phyloP scores from a whole-genome alignment of 2,113 vertebrate genomes.

The Micronycteris hirsuta region DNA sequence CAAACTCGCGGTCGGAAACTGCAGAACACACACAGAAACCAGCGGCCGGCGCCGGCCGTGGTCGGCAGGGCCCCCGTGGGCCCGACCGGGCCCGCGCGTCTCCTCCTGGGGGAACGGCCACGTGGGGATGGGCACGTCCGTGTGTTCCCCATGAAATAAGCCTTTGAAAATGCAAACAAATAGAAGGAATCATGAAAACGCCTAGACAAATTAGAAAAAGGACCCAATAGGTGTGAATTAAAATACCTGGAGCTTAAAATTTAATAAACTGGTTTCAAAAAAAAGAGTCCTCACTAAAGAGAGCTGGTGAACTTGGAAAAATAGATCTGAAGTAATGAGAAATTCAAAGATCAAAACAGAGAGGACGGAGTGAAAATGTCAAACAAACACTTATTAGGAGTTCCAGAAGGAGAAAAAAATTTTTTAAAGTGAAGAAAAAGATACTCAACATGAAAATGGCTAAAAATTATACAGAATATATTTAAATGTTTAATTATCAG shows the following conservation, averaged over 20 bases:
- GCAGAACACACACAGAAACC: not conserved
- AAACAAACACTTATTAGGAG: not conserved
- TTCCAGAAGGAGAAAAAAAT: not conserved
- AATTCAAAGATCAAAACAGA: not conserved
- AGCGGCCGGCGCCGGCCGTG: fast-evolving
- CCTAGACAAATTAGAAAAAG: not conserved
- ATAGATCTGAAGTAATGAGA: not conserved
- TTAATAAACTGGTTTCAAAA: not conserved
- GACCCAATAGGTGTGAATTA: not conserved
- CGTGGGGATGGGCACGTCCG: fast-evolving
- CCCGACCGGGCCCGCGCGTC: too few relatives aligned
- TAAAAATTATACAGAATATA: not conserved
- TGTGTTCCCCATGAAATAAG: not conserved
- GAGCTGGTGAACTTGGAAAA: not conserved
- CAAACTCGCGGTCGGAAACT: not conserved
- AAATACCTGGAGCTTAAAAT: not conserved
- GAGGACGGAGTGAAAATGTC: not conserved
- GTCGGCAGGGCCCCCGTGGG: too few relatives aligned
- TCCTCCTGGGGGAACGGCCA: fast-evolving
- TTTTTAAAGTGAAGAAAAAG: not conserved
- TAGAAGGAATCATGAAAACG: not conserved
- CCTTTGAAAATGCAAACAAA: not conserved
- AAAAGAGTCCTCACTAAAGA: not conserved
- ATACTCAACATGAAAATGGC: not conserved
- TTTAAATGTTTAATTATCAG: not conserved